Conservation (phyloP, 2,888 invertebrate genomes). For the Drosophila robusta region DNA sequence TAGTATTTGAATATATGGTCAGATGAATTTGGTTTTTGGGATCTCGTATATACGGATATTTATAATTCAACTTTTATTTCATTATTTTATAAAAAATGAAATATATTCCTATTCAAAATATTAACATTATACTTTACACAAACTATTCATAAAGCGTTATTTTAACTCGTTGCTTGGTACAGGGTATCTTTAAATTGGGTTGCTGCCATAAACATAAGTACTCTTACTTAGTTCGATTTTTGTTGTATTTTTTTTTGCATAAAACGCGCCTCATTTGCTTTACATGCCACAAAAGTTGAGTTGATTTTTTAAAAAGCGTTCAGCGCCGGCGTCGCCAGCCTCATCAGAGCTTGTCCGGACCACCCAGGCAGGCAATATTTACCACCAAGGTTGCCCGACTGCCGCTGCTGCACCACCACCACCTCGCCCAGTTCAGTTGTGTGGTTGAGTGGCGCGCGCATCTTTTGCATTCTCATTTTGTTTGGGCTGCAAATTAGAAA, state of each 20-base stretch:
- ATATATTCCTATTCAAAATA: no score
- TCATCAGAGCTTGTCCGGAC: conserved; percentile 43
- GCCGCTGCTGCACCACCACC: conserved; percentile 5
- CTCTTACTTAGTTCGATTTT: background rate
- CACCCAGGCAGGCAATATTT: conserved; percentile 64
- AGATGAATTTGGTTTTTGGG: no score
- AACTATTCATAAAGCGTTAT: no score
- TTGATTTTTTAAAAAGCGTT: conserved; percentile 68
- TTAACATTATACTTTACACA: no score
- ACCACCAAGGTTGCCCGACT: conserved; percentile 64
- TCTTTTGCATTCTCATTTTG: conserved; percentile 41
- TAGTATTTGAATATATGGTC: no score
- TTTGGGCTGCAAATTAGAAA: conserved; percentile 74
- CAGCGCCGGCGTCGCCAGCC: conserved; percentile 59
- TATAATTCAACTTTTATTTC: no score
- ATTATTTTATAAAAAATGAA: no score
- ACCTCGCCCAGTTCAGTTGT: background rate
- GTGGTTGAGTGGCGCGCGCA: conserved; percentile 7
- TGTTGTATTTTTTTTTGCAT: conserved; percentile 63
- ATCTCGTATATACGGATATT: no score
- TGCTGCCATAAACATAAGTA: background rate
- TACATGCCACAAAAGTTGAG: conserved; percentile 67
- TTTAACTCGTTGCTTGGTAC: background rate
- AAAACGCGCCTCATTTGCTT: conserved; percentile 77
- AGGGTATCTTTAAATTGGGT: background rate